phyloP scores from a whole-genome alignment of 2,113 vertebrate species.

The Heliornis fulica region DNA sequence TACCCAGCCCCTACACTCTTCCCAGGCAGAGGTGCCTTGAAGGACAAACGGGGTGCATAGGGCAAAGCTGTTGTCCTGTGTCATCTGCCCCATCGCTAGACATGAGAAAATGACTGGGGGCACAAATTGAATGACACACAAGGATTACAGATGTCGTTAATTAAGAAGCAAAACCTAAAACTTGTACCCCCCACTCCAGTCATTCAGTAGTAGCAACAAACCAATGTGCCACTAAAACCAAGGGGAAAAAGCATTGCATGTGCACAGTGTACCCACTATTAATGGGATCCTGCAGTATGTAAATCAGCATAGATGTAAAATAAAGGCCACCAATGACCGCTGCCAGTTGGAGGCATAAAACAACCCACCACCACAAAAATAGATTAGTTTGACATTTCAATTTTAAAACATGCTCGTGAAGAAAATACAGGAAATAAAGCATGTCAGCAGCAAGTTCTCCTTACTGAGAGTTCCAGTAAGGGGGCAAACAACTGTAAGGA shows the following conservation, averaged over 20 bases:
- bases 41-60: neutral
- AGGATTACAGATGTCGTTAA: rapidly evolving
- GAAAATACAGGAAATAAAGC: neutral
- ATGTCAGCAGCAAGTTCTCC: neutral
- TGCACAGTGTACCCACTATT: rapidly evolving
- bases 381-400: neutral
- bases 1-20: rapidly evolving
- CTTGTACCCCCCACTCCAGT: neutral
- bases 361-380: too few species aligned
- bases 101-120: rapidly evolving
- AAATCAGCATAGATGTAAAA: neutral
- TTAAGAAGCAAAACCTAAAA: neutral
- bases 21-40: neutral
- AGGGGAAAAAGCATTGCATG: too few species aligned
- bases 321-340: neutral
- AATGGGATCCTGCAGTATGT: rapidly evolving
- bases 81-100: rapidly evolving
- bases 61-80: rapidly evolving
- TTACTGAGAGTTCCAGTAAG: too few species aligned
- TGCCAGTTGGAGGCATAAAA: neutral
- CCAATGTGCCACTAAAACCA: rapidly evolving
- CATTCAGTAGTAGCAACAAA: rapidly evolving
- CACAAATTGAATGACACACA: too few species aligned
- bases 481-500: neutral
- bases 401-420: neutral